These are phyloP conservation scores for Botia almorhae DNA, from an alignment of 2,797 vertebrate genomes.

Conservation along the genomic window DNA sequence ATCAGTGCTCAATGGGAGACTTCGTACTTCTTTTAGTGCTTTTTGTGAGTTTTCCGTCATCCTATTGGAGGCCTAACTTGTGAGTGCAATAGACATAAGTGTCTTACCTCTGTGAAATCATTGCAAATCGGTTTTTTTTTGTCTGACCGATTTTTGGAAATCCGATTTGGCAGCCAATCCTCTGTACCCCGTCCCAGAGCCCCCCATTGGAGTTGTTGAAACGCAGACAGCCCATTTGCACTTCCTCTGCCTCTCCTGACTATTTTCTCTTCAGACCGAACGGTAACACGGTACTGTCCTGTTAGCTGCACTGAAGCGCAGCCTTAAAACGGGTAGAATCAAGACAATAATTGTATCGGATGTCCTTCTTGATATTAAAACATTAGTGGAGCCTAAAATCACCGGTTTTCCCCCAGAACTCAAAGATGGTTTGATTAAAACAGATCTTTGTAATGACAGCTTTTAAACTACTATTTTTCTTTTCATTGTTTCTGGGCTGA, in stretches of 20 bases:
- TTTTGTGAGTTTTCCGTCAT: slow-evolving; percentile 55
- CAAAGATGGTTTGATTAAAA: slow-evolving; percentile 80
- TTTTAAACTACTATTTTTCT: slow-evolving; percentile 64
- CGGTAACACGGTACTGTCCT: slow-evolving; percentile 83
- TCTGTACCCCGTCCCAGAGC: slow-evolving; percentile 51
- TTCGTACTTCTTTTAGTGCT: slow-evolving; percentile 44
- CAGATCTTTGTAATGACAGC: slow-evolving; percentile 70
- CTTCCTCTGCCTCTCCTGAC: slow-evolving; percentile 80
- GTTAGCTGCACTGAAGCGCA: slow-evolving; percentile 73
- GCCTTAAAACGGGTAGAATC: slow-evolving; percentile 83
- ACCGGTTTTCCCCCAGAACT: slow-evolving; percentile 70
- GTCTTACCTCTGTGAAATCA: slow-evolving; percentile 65
- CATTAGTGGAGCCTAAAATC: slow-evolving; percentile 78
- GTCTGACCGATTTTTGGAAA: slow-evolving; percentile 67
- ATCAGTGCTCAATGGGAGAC: slow-evolving; percentile 56
- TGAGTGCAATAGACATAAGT: slow-evolving; percentile 77
- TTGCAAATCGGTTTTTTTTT: slow-evolving; percentile 63
- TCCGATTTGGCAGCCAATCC: slow-evolving; percentile 71
- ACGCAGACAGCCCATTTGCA: slow-evolving; percentile 83
- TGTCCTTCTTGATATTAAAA: slow-evolving; percentile 80
- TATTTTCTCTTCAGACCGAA: slow-evolving; percentile 76
- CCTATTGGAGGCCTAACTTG: slow-evolving; percentile 74
- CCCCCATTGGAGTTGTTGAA: slow-evolving; percentile 66
- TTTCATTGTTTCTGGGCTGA: slow-evolving; percentile 65
- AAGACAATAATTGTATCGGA: slow-evolving; percentile 84